Evolutionary conservation across 2,113 vertebrate genomes (phyloP).

Genomic region (Symphodus melops): DNA sequence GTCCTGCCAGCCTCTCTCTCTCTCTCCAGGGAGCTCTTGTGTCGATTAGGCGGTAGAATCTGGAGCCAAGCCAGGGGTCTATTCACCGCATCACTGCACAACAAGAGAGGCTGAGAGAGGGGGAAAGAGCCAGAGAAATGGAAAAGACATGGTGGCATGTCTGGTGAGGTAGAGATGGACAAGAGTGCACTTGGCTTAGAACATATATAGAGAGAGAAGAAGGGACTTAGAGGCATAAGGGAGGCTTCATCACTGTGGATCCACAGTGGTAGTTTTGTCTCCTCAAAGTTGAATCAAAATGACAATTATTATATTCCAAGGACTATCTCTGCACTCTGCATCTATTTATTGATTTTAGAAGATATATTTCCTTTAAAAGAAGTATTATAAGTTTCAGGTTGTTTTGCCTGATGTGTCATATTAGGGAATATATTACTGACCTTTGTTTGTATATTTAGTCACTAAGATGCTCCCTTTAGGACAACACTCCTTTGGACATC

Average conservation of each 20-base stretch:
- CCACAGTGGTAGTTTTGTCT: not conserved
- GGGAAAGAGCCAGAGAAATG: conserved; percentile 59
- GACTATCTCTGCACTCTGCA: conserved; percentile 4
- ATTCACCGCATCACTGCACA: conserved; percentile 74
- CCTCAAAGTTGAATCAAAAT: not conserved
- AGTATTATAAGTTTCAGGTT: not conserved
- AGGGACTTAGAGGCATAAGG: conserved; percentile 18
- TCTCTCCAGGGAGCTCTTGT: conserved; percentile 74
- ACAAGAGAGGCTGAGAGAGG: conserved; percentile 57
- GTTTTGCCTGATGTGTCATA: not conserved
- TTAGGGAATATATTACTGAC: not conserved
- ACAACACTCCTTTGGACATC: too few species aligned
- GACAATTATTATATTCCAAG: conserved; percentile 10
- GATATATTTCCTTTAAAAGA: not conserved
- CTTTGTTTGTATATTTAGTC: too few species aligned
- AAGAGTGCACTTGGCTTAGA: conserved; percentile 31
- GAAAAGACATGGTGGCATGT: conserved; percentile 44
- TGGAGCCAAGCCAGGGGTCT: conserved; percentile 69
- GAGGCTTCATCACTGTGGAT: conserved; percentile 22
- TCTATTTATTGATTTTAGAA: not conserved
- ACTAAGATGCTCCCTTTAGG: too few species aligned
- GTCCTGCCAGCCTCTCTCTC: conserved; percentile 61
- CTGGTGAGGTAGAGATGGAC: conserved; percentile 57
- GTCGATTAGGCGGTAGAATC: conserved; percentile 73
- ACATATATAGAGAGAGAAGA: conserved; percentile 52